phyloP scores from a whole-genome alignment of 1,140 invertebrate species.

The Teleogryllus occipitalis region DNA sequence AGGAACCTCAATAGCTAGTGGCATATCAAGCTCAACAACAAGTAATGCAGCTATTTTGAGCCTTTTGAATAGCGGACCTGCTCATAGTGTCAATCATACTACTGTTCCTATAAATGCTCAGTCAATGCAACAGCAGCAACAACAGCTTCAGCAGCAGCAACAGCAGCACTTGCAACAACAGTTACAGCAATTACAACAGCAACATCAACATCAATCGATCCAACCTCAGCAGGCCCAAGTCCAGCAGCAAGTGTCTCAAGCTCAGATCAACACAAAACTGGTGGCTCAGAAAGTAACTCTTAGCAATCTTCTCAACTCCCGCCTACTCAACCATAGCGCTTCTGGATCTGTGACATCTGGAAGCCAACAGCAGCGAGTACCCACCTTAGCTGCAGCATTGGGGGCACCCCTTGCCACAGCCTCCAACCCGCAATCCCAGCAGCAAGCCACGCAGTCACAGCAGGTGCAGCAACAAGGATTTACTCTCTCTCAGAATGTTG shows the following conservation, averaged over 20 bases:
- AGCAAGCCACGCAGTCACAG: neutral
- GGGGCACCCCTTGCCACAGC: neutral
- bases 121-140: neutral
- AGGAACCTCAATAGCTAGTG: neutral
- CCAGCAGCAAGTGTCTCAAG: neutral
- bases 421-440: neutral
- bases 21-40: neutral
- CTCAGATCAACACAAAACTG: neutral
- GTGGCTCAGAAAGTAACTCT: neutral
- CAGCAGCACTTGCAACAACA: neutral
- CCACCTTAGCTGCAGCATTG: neutral
- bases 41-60: neutral
- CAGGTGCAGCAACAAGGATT: neutral
- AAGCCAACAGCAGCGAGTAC: neutral
- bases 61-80: neutral
- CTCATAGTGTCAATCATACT: neutral
- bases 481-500: neutral
- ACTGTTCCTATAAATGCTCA: neutral
- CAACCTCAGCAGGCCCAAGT: neutral
- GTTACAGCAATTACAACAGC: neutral
- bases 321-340: neutral
- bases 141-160: neutral
- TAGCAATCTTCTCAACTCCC: neutral
- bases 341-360: neutral
- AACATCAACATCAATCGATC: neutral